phyloP scores from a whole-genome alignment of 2,113 vertebrate genomes.

The Varanus salvator region DNA sequence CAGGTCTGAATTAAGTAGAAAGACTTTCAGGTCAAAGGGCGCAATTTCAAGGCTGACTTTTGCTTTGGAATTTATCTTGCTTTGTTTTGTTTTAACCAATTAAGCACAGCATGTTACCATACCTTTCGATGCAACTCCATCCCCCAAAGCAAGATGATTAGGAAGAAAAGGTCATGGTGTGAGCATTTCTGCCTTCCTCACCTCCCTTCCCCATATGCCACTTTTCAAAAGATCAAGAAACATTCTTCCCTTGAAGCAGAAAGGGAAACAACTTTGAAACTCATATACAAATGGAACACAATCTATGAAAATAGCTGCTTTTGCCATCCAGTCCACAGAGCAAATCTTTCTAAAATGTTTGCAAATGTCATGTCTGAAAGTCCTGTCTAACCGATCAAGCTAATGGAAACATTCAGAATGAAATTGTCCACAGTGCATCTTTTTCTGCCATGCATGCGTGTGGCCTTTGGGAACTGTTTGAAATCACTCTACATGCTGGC shows the following conservation, averaged over 20 bases:
- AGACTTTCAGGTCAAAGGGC: neutral
- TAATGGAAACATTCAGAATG: conserved; percentile 32
- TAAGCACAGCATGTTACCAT: neutral
- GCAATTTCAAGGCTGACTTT: neutral
- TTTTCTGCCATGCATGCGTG: too few species aligned
- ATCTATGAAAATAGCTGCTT: conserved; percentile 33
- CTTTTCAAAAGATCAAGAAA: conserved; percentile 45
- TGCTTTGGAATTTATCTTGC: neutral
- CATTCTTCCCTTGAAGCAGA: conserved; percentile 33
- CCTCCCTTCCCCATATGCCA: too few species aligned
- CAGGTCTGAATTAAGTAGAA: neutral
- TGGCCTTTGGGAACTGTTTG: neutral
- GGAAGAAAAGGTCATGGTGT: neutral
- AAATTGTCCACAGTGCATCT: neutral
- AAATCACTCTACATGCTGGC: neutral
- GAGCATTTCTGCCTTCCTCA: neutral
- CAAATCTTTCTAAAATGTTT: conserved; percentile 14
- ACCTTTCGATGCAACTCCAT: neutral
- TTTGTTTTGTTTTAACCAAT: neutral
- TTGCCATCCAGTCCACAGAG: conserved; percentile 16
- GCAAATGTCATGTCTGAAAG: conserved; percentile 42
- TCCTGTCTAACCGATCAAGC: conserved; percentile 28
- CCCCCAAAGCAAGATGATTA: neutral
- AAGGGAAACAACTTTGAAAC: conserved; percentile 32
- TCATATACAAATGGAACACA: conserved; percentile 13